phyloP scores from a whole-genome alignment of 2,888 invertebrate species.

The Athetis lepigone region DNA sequence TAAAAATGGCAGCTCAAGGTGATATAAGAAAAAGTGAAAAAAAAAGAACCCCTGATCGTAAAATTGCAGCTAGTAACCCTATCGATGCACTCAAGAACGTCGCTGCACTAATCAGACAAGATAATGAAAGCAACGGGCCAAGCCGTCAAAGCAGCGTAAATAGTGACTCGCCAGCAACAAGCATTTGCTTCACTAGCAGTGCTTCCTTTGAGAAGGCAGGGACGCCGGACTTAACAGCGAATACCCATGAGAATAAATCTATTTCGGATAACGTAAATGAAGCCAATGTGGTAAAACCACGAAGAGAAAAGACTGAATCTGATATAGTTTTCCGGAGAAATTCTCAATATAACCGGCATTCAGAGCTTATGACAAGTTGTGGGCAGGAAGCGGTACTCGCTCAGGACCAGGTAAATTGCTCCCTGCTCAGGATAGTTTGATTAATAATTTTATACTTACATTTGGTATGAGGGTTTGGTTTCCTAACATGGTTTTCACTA shows the following conservation, averaged over 20 bases:
- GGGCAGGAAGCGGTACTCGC: conserved; percentile 91
- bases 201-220: conserved; percentile 81
- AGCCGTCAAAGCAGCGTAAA: conserved; percentile 85
- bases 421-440: conserved; percentile 87
- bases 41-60: conserved; percentile 74
- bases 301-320: conserved; percentile 97
- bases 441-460: conserved; percentile 82
- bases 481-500: conserved; percentile 83
- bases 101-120: conserved; percentile 84
- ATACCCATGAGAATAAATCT: conserved; percentile 76
- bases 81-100: conserved; percentile 86
- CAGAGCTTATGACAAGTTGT: conserved; percentile 81
- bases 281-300: conserved; percentile 90
- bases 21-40: conserved; percentile 81
- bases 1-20: conserved; percentile 85
- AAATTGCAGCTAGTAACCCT: conserved; percentile 77
- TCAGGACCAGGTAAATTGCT: conserved; percentile 89
- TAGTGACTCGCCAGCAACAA: conserved; percentile 86
- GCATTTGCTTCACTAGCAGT: conserved; percentile 80
- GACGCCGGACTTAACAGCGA: conserved; percentile 82
- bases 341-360: conserved; percentile 85
- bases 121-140: conserved; percentile 78
- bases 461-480: conserved; percentile 86
- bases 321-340: conserved; percentile 94
- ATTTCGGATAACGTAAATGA: conserved; percentile 71